Base-by-base conservation (phyloP, 1,140 invertebrate species). In the Frieseomelitta varia region DNA sequence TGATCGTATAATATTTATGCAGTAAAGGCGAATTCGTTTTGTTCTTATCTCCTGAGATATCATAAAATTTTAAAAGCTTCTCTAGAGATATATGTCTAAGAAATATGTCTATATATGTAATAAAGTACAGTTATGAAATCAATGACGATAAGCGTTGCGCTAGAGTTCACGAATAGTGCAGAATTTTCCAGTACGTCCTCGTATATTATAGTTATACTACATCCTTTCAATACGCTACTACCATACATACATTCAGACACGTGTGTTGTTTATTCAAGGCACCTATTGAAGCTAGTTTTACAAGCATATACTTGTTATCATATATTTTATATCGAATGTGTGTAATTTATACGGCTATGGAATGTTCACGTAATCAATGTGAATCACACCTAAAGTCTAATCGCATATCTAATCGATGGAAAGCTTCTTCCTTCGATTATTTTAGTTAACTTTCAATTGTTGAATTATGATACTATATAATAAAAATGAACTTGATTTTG, bases 81-180 rank as follows among this genome's bases (percentile, higher is more conserved):
- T 39, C 39, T 39, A 6, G 2, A 30, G 30, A 30, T 2, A 30
- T 30, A 30, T 30, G 30, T 30, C 30, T 30, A 30, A 30, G 39
- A 0, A 39, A 39, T 8, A 39, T 39, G 39, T 39, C 39, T 39
- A 39, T 39, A 39, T 39, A 79, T 79, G 81, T 55, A 67, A 30
- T 55, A 79, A 61, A 79, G 65, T n/a, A 61, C 10, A 67, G 55
- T 78, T 2, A 69, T 19, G 55, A 6, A 79, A 84, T 79, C 81
- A 55, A 82, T 76, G 80, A 76, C n/a, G 34, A 61, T 71, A 71
- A 76, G 47, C 75, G 61, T 84, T 84, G 55, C 67, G 21, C 56
- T 71, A 79, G 51, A 71, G 75, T 84, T 79, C 39, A 47, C 27
- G 21, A 78, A 27, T 34, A 58, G 8, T 19, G 65, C 34, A 53